Base-by-base conservation (phyloP, 2,797 vertebrate species). In the Microtus californicus region DNA sequence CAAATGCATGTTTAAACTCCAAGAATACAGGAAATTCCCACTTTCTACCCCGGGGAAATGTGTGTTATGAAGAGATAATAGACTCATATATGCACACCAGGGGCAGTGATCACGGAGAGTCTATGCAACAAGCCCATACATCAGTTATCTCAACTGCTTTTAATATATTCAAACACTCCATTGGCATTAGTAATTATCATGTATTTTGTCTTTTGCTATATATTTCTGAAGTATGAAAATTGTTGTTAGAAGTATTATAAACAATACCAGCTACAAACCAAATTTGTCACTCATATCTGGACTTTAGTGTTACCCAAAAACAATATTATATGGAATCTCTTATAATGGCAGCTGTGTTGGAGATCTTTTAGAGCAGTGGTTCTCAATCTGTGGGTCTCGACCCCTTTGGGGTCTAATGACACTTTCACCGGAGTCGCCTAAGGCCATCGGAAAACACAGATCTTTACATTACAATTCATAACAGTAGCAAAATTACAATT, bases 171-270 rank as follows among this genome's bases (percentile, higher is more conserved):
- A 40, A 82, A 71, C 10, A 85, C 25, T 43, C 21, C 63, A 6
- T 17, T 54, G 56, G 79, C 19, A 1, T 34, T 79, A 83, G 19
- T 27, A 89, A 77, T 82, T 83, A 67, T n/a, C n/a, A 48, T 54
- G 37, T 2, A 48, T 17, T 73, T 15, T 88, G 1, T 54, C 40
- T 73, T 86, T 71, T 79, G 63, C 3, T 69, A 82, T 71, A 6
- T 90, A 67, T 92, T 94, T 92, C 63, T 10, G 45, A 95, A 80
- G 31, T 51, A 45, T 61, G 56, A 89, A 10, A 93, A 87, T 82
- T 83, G 77, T 87, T 95, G 45, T 85, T 91, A 77, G 59, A 88
- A 80, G 3, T 8, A 56, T 87, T 69, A 80, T 19, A 94, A 65
- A 82, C 19, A 95, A 13, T 79, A 80, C 29, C 17, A 59, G 31